Evolutionary conservation across 2,888 invertebrate genomes (phyloP).

Genomic region (Cataglyphis rosenhaueri): DNA sequence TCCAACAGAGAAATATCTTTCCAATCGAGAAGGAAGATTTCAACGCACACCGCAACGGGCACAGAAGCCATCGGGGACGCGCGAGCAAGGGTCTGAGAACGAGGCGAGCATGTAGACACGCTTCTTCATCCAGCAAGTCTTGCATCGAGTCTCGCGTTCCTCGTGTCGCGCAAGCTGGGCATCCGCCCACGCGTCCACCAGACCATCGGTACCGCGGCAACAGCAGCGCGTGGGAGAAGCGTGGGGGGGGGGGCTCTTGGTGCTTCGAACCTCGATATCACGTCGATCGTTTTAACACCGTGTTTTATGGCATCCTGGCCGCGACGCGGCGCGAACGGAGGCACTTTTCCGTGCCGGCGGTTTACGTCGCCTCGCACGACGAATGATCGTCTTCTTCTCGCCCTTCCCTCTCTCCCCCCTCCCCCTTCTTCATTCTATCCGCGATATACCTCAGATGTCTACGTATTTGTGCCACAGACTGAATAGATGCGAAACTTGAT

Average conservation of each 20-base stretch:
- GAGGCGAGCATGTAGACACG: constrained; percentile 72
- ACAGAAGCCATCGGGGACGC: constrained; percentile 62
- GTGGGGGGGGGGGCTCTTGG: constrained; percentile 47
- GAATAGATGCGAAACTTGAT: constrained; percentile 32
- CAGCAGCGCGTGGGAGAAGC: constrained; percentile 60
- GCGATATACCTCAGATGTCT: constrained; percentile 7
- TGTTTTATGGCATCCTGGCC: constrained; percentile 70
- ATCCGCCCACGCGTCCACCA: constrained; percentile 76
- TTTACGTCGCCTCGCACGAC: constrained; percentile 63
- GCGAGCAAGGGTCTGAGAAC: constrained; percentile 63
- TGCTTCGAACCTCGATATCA: constrained; percentile 39
- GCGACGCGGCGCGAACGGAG: constrained; percentile 64
- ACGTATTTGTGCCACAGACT: constrained; percentile 12
- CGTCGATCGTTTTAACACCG: constrained; percentile 38
- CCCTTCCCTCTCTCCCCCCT: neutral
- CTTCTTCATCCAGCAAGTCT: constrained; percentile 68
- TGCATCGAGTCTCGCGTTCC: constrained; percentile 51
- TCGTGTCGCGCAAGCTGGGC: constrained; percentile 78
- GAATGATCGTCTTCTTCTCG: constrained; percentile 45
- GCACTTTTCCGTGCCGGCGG: constrained; percentile 61
- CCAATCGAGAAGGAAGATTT: constrained; percentile 8
- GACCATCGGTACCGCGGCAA: constrained; percentile 44
- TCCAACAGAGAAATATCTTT: neutral
- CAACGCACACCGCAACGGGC: constrained; percentile 9
- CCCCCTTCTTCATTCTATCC: neutral